Base-by-base conservation (phyloP, 2,797 vertebrate genomes). In the Notoglanidium macrostoma region DNA sequence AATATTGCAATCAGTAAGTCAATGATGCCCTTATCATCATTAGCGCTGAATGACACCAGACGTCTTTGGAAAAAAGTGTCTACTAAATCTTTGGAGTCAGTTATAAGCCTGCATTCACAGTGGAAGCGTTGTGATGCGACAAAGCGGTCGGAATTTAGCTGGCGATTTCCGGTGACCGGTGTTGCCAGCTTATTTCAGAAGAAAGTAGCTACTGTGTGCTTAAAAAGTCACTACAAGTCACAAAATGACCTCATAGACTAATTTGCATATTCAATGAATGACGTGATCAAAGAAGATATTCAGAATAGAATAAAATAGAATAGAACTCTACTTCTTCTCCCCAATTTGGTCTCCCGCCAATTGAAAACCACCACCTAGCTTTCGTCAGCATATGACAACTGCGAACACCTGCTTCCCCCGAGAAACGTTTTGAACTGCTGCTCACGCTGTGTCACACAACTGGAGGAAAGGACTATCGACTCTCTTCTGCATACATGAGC, bases 1-100 rank as follows among this genome's bases (percentile, higher is more conserved):
- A 89, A 85, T 88, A 85, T 82, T 90, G 87, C 87, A 90, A 92
- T 92, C 77, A 89, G 89, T 83, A 89, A 89, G 88, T 90, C 87
- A 88, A 86, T 90, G 88, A 89, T 88, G 88, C 91, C 86, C 82
- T 87, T 87, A 88, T 87, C 77, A 88, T 89, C 83, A 91, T 87
- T 88, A 86, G 78, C 19, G 72, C 85, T 88, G 83, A 85, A 86
- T 87, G 89, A 87, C 88, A 91, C 79, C 80, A 46, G 72, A 82
- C 80, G 80, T 89, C 74, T 89, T 87, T 29, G 68, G 40, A 68
- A 89, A 87, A 84, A 86, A 40, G 81, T 21, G 65, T 68, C 26
- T 7, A 17, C 65, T 65, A 21, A 81, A 76, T n/a, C 35, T 80
- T 55, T 46, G 5, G 70, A 77, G 46, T 77, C 15, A 51, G 44